Percentiles rank a stretch among this genome's conserved stretches.
phyloP scores from a whole-genome alignment of 2,888 invertebrate species.

The Chaetoderma sp. region DNA sequence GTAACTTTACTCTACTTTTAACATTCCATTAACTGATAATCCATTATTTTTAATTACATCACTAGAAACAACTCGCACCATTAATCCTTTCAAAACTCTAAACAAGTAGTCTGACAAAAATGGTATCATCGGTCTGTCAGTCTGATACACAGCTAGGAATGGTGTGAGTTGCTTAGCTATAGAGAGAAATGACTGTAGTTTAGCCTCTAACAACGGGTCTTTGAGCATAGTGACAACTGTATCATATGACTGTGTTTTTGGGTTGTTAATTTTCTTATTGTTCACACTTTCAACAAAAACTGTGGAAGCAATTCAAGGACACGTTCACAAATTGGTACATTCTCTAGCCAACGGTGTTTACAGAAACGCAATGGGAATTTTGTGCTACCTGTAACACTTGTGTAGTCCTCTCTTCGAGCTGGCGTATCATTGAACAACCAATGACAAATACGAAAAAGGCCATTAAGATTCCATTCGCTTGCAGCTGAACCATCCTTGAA shows the following conservation, averaged over 20 bases:
- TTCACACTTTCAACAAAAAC: conserved; percentile 1
- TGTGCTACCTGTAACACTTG: not conserved
- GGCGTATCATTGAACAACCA: conserved; percentile 17
- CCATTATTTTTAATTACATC: not conserved
- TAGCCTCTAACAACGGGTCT: not conserved
- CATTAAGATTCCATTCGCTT: conserved; percentile 34
- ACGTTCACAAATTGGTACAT: conserved; percentile 15
- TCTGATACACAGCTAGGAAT: conserved; percentile 7
- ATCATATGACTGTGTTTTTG: conserved; percentile 5
- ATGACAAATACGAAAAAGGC: conserved; percentile 1
- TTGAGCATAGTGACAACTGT: not conserved
- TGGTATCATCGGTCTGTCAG: conserved; percentile 6
- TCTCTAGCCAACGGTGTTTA: conserved; percentile 23
- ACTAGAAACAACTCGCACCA: conserved; percentile 1
- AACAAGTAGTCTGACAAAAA: not conserved
- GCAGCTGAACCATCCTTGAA: conserved; percentile 45
- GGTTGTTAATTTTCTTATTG: conserved; percentile 4
- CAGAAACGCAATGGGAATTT: conserved; percentile 18
- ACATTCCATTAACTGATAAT: too few species aligned
- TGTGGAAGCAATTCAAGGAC: conserved; percentile 19
- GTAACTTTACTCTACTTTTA: too few species aligned
- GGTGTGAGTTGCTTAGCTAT: not conserved
- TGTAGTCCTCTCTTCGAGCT: conserved; percentile 18
- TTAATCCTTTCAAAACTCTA: not conserved
- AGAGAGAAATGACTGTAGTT: not conserved